Conservation (phyloP, 2,797 vertebrate species). For the Pogonophryne albipinna region DNA sequence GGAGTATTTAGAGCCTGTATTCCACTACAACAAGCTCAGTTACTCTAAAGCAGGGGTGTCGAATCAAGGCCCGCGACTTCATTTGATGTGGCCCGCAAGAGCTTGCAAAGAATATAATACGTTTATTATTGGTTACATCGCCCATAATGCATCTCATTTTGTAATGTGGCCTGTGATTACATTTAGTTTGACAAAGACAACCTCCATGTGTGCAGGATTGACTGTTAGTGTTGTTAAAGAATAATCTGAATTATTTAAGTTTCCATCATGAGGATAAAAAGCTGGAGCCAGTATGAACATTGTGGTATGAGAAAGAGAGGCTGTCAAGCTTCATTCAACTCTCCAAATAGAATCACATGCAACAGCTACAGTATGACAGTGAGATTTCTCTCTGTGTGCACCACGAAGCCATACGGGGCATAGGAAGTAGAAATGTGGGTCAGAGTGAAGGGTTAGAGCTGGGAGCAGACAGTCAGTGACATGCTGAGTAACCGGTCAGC, state of each 20-base stretch:
- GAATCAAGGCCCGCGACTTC: too few relatives aligned
- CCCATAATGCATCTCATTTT: too few relatives aligned
- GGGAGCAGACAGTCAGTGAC: constrained; percentile 31
- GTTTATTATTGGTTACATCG: too few relatives aligned
- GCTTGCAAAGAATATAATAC: too few relatives aligned
- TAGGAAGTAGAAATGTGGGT: constrained; percentile 43
- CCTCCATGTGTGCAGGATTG: neutral
- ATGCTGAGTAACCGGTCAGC: constrained; percentile 73
- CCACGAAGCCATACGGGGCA: neutral
- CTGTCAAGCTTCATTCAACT: neutral
- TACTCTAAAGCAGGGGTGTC: too few relatives aligned
- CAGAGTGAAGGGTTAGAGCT: constrained; percentile 25
- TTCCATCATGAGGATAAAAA: neutral
- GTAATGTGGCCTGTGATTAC: too few relatives aligned
- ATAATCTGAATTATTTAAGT: neutral
- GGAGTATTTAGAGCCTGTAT: neutral
- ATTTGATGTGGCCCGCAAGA: too few relatives aligned
- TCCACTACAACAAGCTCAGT: neutral
- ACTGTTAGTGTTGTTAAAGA: neutral
- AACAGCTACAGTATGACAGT: constrained; percentile 22
- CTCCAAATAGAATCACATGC: constrained; percentile 23
- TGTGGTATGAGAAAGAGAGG: neutral
- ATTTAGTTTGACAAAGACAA: neutral
- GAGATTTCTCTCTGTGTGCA: constrained; percentile 13
- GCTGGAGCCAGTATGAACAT: neutral